Conservation (phyloP, 2,888 invertebrate species). For the Nemurella pictetii region DNA sequence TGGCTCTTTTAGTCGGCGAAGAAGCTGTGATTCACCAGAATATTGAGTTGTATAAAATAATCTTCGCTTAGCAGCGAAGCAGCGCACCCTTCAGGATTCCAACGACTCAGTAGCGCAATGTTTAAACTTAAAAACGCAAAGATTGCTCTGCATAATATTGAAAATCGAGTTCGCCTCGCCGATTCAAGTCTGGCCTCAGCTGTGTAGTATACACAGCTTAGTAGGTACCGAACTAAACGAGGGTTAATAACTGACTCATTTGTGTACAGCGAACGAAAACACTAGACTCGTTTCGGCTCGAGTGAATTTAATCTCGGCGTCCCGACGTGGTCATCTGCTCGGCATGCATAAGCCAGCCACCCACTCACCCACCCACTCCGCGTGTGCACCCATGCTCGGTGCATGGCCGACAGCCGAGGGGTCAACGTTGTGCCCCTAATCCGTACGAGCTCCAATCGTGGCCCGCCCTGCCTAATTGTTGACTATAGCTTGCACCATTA, state of each 20-base stretch:
- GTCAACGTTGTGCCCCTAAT: background rate
- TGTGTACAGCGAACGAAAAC: conserved; percentile 9
- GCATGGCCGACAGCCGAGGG: background rate
- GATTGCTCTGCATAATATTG: background rate
- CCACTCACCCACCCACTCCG: conserved; percentile 13
- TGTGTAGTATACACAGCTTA: background rate
- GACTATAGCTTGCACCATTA: too few species aligned
- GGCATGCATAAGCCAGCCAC: background rate
- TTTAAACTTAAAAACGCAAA: background rate
- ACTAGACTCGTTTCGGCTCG: conserved; percentile 7
- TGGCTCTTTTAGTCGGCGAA: background rate
- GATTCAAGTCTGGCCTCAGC: background rate
- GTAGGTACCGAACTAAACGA: background rate
- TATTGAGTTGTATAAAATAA: background rate
- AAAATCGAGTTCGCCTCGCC: background rate
- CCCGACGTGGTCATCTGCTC: conserved; percentile 15
- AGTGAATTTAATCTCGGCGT: conserved; percentile 19
- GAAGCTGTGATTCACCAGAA: background rate
- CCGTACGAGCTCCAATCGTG: background rate
- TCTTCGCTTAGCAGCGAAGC: background rate
- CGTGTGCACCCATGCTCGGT: background rate
- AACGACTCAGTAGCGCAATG: background rate
- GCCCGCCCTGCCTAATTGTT: background rate
- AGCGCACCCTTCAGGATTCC: too few species aligned
- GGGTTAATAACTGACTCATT: conserved; percentile 26